Conservation (phyloP, 2,113 vertebrate genomes). For the Protomyctophum bolini region DNA sequence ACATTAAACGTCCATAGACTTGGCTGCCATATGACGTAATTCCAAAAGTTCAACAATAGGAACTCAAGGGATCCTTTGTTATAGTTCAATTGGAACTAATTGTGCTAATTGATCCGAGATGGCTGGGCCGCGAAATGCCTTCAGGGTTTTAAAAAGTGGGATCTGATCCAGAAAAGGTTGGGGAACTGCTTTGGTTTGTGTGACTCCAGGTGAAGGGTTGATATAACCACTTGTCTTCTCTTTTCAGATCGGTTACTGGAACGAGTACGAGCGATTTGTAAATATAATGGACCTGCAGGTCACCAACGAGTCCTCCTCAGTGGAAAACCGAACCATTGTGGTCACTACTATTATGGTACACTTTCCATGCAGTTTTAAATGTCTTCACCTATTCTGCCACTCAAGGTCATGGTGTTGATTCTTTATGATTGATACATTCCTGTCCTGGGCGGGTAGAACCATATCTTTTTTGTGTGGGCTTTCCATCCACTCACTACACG, state of each 20-base stretch:
- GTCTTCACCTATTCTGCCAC: slow-evolving; percentile 84
- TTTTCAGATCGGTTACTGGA: slow-evolving; percentile 98
- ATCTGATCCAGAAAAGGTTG: neutral
- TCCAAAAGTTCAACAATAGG: no score
- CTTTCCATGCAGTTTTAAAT: slow-evolving; percentile 83
- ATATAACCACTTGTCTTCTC: slow-evolving; percentile 61
- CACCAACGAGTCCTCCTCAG: slow-evolving; percentile 92
- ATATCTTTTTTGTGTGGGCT: slow-evolving; percentile 83
- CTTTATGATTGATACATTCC: slow-evolving; percentile 79
- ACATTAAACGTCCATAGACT: no score
- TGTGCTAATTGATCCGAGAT: no score
- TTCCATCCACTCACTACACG: slow-evolving; percentile 86
- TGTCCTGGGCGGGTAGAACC: slow-evolving; percentile 86
- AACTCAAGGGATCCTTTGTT: no score
- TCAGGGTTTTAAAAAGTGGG: no score
- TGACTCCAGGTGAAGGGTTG: neutral
- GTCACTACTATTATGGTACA: slow-evolving; percentile 99
- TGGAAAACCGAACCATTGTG: slow-evolving; percentile 98
- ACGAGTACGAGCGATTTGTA: slow-evolving; percentile 96
- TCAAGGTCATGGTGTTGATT: slow-evolving; percentile 85
- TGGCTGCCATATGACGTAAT: no score
- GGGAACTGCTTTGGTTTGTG: neutral
- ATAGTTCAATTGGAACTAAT: no score
- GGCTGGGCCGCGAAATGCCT: no score
- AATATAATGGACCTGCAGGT: slow-evolving; percentile 91